phyloP scores from a whole-genome alignment of 2,797 vertebrate species.

The Chaetodon trifasciatus region DNA sequence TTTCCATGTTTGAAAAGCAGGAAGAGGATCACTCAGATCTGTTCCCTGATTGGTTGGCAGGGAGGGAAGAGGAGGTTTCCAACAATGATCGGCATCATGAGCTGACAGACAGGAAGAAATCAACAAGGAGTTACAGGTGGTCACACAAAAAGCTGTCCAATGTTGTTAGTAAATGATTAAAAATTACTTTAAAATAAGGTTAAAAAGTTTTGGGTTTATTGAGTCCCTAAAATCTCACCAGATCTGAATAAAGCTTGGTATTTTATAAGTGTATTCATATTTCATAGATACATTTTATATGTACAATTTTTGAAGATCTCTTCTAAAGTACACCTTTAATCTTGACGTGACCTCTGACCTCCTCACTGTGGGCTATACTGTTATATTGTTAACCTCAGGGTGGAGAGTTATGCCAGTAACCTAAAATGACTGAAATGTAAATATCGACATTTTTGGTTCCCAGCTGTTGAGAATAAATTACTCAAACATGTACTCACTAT shows the following conservation, averaged over 20 bases:
- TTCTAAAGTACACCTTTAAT: no score
- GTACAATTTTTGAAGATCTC: no score
- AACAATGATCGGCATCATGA: background rate
- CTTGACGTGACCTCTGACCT: background rate
- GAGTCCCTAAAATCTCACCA: background rate
- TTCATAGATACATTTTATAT: background rate
- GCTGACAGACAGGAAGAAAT: background rate
- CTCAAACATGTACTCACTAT: no score
- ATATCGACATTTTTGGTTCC: background rate
- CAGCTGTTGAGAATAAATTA: background rate
- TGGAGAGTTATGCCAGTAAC: background rate
- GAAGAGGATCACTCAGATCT: background rate
- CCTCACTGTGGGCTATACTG: background rate
- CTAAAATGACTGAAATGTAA: background rate
- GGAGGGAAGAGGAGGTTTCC: background rate
- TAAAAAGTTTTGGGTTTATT: background rate
- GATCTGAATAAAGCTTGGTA: background rate
- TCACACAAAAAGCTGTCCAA: background rate
- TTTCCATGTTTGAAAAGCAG: slow-evolving; percentile 3
- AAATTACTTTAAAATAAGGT: no score
- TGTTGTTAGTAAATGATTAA: no score
- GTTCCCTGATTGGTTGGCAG: slow-evolving; percentile 35
- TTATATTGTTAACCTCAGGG: background rate
- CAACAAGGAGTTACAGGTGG: background rate
- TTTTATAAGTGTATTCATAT: background rate